Conservation (phyloP, 2,113 vertebrate genomes). For the Limanda limanda region DNA sequence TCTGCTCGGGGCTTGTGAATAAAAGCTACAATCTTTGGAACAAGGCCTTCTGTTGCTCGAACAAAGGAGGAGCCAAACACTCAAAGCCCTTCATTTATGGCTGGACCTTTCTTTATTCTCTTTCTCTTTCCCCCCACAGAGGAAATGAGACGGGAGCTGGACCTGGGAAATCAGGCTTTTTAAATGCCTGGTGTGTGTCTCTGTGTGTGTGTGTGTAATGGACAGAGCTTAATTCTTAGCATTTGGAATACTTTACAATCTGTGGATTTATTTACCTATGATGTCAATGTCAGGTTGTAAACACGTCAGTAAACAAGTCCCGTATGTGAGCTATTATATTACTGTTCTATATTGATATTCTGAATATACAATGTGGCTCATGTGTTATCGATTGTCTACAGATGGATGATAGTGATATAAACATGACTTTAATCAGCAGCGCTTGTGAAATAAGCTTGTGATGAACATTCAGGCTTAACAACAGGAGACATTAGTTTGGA, state of each 20-base stretch:
- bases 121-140: conserved; percentile 4
- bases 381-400: neutral
- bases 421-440: neutral
- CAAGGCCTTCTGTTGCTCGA: conserved; percentile 60
- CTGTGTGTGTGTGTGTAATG: conserved; percentile 8
- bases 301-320: neutral
- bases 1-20: conserved; percentile 47
- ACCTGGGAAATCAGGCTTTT: conserved; percentile 18
- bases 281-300: conserved; percentile 1
- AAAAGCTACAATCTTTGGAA: conserved; percentile 70
- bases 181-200: neutral
- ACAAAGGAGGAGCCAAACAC: conserved; percentile 70
- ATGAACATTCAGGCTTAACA: neutral
- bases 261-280: neutral
- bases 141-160: conserved; percentile 40
- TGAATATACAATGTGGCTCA: neutral
- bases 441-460: neutral
- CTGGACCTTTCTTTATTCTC: conserved; percentile 40
- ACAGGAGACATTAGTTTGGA: neutral
- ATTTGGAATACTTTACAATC: neutral
- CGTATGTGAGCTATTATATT: neutral
- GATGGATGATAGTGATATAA: neutral
- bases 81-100: conserved; percentile 68
- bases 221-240: neutral
- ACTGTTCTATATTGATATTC: neutral